phyloP scores from a whole-genome alignment of 2,888 invertebrate genomes.

The Idaea aversata region DNA sequence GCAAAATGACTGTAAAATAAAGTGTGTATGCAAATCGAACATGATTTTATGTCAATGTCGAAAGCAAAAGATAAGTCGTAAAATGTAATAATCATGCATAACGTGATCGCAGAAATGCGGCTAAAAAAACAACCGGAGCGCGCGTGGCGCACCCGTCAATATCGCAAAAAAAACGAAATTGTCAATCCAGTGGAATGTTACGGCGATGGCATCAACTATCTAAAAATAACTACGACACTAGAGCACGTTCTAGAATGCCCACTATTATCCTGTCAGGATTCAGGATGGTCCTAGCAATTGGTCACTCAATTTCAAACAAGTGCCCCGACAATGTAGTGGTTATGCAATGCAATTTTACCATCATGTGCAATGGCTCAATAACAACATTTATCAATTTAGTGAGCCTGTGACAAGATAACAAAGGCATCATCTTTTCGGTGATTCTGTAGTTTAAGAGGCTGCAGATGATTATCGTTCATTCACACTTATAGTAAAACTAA shows the following conservation, averaged over 20 bases:
- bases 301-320: constrained; percentile 43
- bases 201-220: constrained; percentile 57
- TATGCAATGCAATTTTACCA: constrained; percentile 35
- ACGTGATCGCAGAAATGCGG: constrained; percentile 19
- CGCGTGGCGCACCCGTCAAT: constrained; percentile 31
- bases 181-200: constrained; percentile 61
- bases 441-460: not conserved
- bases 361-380: constrained; percentile 10
- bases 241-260: constrained; percentile 51
- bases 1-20: not conserved
- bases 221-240: constrained; percentile 65
- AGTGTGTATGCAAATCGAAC: constrained; percentile 13
- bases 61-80: constrained; percentile 18
- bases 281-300: constrained; percentile 51
- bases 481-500: no score
- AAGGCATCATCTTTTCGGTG: not conserved
- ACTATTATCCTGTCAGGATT: constrained; percentile 62
- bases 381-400: constrained; percentile 1
- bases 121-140: constrained; percentile 32
- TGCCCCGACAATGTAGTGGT: constrained; percentile 31
- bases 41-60: constrained; percentile 14
- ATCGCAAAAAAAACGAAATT: constrained; percentile 42
- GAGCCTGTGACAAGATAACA: not conserved
- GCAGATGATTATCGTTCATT: not conserved
- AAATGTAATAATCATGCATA: constrained; percentile 25